Percentiles rank a stretch among this genome's conserved stretches.
Conservation (phyloP, 1,140 invertebrate genomes). For the Chymomyza costata region DNA sequence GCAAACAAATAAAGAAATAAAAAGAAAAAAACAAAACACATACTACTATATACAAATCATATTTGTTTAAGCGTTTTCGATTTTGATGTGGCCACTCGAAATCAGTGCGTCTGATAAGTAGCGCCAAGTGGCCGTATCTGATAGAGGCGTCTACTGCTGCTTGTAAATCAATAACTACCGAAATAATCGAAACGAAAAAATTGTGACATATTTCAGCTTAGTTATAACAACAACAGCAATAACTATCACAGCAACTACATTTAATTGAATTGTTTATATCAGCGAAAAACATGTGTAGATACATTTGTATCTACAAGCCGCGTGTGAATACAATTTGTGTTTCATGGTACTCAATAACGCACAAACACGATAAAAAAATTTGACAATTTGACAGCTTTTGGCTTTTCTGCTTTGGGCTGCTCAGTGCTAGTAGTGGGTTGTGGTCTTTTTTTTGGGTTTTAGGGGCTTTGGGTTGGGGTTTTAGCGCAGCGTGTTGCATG, state of each 20-base stretch:
- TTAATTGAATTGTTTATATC: conserved; percentile 71
- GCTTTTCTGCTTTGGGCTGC: conserved; percentile 20
- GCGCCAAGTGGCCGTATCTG: conserved; percentile 48
- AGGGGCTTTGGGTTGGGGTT: too few species aligned
- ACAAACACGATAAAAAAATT: conserved; percentile 62
- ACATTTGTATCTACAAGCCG: conserved; percentile 58
- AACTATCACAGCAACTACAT: conserved; percentile 38
- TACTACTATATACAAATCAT: conserved; percentile 49
- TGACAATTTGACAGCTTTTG: conserved; percentile 69
- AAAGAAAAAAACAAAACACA: background rate
- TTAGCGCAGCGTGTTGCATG: too few species aligned
- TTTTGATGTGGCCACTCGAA: conserved; percentile 39
- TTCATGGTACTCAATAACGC: conserved; percentile 62
- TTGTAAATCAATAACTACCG: conserved; percentile 73
- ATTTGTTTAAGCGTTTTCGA: conserved; percentile 63
- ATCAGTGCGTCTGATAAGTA: conserved; percentile 63
- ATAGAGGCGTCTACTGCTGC: conserved; percentile 35
- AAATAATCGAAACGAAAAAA: too few species aligned
- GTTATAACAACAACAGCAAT: background rate
- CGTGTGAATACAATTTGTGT: conserved; percentile 49
- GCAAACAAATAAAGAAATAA: too few species aligned
- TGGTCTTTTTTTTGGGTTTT: too few species aligned
- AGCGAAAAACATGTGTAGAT: conserved; percentile 55
- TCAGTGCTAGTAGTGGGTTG: too few species aligned
- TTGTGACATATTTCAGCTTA: conserved; percentile 5